Evolutionary conservation across 2,888 invertebrate species (phyloP).

Genomic region (Pemphredon lugubris): DNA sequence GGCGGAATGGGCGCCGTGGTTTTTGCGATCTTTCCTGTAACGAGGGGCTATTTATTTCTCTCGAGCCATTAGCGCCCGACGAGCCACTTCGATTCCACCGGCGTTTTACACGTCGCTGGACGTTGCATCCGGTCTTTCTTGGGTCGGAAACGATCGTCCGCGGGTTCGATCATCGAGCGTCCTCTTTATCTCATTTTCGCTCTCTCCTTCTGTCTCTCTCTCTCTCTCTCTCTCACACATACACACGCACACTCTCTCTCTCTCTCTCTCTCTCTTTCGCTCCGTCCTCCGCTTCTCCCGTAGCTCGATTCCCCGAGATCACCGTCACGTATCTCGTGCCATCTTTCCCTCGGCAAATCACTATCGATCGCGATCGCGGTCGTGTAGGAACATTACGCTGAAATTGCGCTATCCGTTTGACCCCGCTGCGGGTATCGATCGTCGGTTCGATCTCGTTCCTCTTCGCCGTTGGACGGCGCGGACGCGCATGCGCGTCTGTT

Average conservation of each 20-base stretch:
- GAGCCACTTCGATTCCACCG: constrained; percentile 27
- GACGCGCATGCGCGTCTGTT: constrained; percentile 24
- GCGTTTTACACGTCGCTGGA: constrained; percentile 46
- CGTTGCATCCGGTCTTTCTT: constrained; percentile 48
- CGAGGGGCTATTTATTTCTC: constrained; percentile 56
- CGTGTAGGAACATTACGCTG: constrained; percentile 61
- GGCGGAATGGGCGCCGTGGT: constrained; percentile 29
- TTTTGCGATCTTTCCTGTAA: constrained; percentile 41
- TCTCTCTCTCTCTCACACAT: constrained; percentile 13
- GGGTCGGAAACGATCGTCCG: constrained; percentile 47
- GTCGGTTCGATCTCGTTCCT: constrained; percentile 52
- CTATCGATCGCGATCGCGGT: constrained; percentile 67
- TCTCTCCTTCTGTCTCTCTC: constrained; percentile 5
- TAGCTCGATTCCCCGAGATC: constrained; percentile 47
- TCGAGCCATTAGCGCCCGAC: constrained; percentile 53
- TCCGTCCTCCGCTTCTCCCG: constrained; percentile 18
- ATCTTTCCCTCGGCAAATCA: constrained; percentile 60
- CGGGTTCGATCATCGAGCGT: constrained; percentile 50
- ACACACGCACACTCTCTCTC: constrained; percentile 1
- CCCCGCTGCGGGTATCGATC: constrained; percentile 58
- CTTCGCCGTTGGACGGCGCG: constrained; percentile 25
- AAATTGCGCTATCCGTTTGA: constrained; percentile 68
- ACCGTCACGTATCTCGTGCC: constrained; percentile 63
- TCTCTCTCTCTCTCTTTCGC: constrained; percentile 8
- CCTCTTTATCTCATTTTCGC: constrained; percentile 43